Base-by-base conservation (phyloP, 2,888 invertebrate species). In the Drosophila formosana region DNA sequence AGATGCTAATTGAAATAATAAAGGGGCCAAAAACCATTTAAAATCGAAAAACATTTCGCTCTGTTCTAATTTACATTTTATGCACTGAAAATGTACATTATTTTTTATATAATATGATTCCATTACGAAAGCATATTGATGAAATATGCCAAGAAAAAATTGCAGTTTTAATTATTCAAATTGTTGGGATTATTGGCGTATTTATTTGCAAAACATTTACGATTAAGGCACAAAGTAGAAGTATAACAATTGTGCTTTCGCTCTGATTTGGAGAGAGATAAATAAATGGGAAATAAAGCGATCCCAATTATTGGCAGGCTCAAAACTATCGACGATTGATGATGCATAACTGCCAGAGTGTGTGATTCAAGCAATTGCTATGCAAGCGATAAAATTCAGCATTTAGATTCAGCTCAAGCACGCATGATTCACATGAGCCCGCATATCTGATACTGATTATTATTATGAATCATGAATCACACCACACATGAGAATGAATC, bases 1-100 rank as follows among this genome's bases (percentile, higher is more conserved):
- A 53, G 50, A 46, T 30, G 52, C 53, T 57, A 53, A 55, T 46
- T 28, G 4, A 47, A 58, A 49, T 57, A 53, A 71, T 53, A 43
- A 34, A 49, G 13, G 25, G n/a, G 25, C 34, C 34, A 13, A 45
- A 3, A 18, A 37, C 9, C 2, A 51, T 50, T 46, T 34, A 4
- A 11, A 34, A 34, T 34, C 11, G 11, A 45, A 61, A 50, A 25
- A 7, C 4, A 25, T 51, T 51, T 9, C 52, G 13, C n/a, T 1
- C 11, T 30, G 7, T 41, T 30, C 7, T 41, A 43, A 45, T 56
- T 56, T 45, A 25, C 55, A 56, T 45, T 45, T 56, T 34, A 26
- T 41, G 13, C 9, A 11, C 18, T n/a, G 25, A 3, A 25, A 25
- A 56, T 56, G 3, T 45, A 6, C 45, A 45, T 34, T 34, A 56